Base-by-base conservation (phyloP, 2,888 invertebrate species). In the Dusona sp. region DNA sequence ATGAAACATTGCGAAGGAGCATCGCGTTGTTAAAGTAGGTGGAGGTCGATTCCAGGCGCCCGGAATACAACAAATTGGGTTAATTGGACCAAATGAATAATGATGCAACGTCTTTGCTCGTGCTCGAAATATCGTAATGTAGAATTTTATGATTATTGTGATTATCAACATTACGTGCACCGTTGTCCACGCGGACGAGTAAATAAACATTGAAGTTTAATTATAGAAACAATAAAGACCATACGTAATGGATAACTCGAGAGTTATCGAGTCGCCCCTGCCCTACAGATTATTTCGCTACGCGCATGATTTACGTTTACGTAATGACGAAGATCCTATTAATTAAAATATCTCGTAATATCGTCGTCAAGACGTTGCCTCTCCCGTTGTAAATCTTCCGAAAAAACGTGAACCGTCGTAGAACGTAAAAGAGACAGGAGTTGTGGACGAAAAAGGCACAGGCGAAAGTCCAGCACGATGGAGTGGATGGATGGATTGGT, bases 61-160 rank as follows among this genome's bases (percentile, higher is more conserved):
- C 77, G 83, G 86, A 86, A 86, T 86, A 83, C 80, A 86, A 86
- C 77, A 80, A 81, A 86, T 86, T 86, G 86, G 86, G 86, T 86
- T 83, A 86, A 86, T 86, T 86, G 83, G 79, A 61, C 77, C 83
- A 73, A 33, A 83, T 83, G 83, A 83, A 72, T 79, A 79, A 83
- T 86, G 74, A 79, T 72, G 83, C 79, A 70, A 75, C 86, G 73
- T 73, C 77, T 83, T 83, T 78, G 83, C 73, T 72, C 51, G 65
- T 74, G 29, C 78, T 61, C 65, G 19, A 57, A 83, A 78, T 70
- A 68, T 51, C 70, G 70, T 48, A 16, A 45, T 45, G 29, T 33
- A 6, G n/a, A 82, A 83, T 79, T 67, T 68, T 64, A 61, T 75
- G 51, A 74, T 74, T 22, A 33, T 85, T 64, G 61, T 79, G 67